A percentile compares a stretch with the other conserved stretches of the same genome.
Conservation (phyloP, 2,888 invertebrate genomes). For the Sturmia bella region DNA sequence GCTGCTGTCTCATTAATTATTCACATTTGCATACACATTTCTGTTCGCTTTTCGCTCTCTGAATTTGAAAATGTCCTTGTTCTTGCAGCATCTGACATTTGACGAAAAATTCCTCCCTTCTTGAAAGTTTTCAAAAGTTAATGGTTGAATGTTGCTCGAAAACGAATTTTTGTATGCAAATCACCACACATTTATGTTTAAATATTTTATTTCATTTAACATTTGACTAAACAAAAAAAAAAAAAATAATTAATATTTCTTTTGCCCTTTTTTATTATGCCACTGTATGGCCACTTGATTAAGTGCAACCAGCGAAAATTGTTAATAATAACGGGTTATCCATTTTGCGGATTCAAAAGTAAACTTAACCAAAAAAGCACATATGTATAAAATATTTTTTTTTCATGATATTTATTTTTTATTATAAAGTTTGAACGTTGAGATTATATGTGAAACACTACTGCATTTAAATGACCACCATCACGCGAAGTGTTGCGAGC, state of each 20-base stretch:
- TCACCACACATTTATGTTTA: constrained; percentile 17
- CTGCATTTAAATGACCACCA: no score
- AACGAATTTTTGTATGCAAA: constrained; percentile 64
- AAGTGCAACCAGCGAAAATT: constrained; percentile 75
- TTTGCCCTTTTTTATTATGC: not conserved
- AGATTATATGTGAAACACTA: no score
- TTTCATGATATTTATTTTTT: no score
- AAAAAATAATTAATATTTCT: constrained; percentile 72
- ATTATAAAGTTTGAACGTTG: no score
- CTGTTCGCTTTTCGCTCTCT: constrained; percentile 48
- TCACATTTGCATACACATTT: constrained; percentile 71
- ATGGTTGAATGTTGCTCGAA: not conserved
- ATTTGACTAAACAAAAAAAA: constrained; percentile 38
- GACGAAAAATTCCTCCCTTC: constrained; percentile 55
- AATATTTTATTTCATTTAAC: constrained; percentile 50
- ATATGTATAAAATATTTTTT: not conserved
- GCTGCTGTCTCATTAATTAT: constrained; percentile 78
- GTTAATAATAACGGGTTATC: constrained; percentile 28
- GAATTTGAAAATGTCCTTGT: constrained; percentile 54
- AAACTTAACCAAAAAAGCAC: constrained; percentile 23
- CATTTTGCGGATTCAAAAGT: no score
- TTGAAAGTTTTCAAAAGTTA: constrained; percentile 17
- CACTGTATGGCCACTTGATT: constrained; percentile 64
- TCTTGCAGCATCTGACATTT: constrained; percentile 69
- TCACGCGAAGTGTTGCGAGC: no score